These are phyloP conservation scores for roundworm (Caenorhabditis elegans) DNA, from an alignment of 1,140 invertebrate species.

Conservation along the genomic window WBcel235 BX284605.5:13000501-13001000, in stretches of 20 bases:
- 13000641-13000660: conserved; percentile 17
- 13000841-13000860: not conserved
- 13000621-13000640: too few species aligned
- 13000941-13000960: not conserved
- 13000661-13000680: not conserved
- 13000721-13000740: conserved; percentile 27
- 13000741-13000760: conserved; percentile 5
- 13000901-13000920: too few species aligned
- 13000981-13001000: conserved; percentile 4
- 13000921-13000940: too few species aligned
- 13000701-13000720: not conserved
- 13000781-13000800: not conserved
- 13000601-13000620: too few species aligned
- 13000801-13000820: not conserved
- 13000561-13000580: too few species aligned
- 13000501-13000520: too few species aligned
- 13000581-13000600: too few species aligned
- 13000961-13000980: not conserved
- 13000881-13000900: too few species aligned
- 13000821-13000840: not conserved
- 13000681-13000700: not conserved
- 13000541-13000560: too few species aligned
- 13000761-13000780: not conserved
- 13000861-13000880: too few species aligned
- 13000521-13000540: too few species aligned